Evolutionary conservation across 1,140 invertebrate species (phyloP).

Genomic region (Bombus soroeensis): DNA sequence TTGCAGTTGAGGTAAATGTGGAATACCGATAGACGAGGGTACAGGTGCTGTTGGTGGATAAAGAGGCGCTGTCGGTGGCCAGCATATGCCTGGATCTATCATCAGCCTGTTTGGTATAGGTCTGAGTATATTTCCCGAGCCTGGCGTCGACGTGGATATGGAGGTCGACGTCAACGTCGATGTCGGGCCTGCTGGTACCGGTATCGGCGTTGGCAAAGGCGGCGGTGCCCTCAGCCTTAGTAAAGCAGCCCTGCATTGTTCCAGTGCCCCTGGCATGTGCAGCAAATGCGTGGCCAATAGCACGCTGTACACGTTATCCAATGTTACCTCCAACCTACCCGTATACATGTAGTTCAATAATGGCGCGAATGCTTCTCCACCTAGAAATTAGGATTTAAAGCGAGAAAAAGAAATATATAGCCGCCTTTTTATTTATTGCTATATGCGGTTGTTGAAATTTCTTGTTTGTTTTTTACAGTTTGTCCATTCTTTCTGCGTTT

Average conservation of each 20-base stretch:
- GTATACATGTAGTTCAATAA: slow-evolving; percentile 91
- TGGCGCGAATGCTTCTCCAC: slow-evolving; percentile 88
- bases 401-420: background rate
- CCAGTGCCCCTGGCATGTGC: slow-evolving; percentile 89
- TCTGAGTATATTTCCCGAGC: slow-evolving; percentile 75
- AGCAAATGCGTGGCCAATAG: slow-evolving; percentile 88
- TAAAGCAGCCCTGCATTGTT: slow-evolving; percentile 85
- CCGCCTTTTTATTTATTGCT: too few relatives aligned
- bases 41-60: slow-evolving; percentile 55
- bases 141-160: slow-evolving; percentile 49
- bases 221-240: slow-evolving; percentile 75
- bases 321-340: slow-evolving; percentile 87
- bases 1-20: slow-evolving; percentile 73
- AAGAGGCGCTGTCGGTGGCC: slow-evolving; percentile 70
- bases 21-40: slow-evolving; percentile 65
- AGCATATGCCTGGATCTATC: slow-evolving; percentile 74
- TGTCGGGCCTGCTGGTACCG: slow-evolving; percentile 72
- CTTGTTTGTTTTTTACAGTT: background rate
- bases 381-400: slow-evolving; percentile 49
- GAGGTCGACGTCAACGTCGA: slow-evolving; percentile 45
- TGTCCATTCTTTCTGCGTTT: too few relatives aligned
- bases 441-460: background rate
- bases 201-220: slow-evolving; percentile 79
- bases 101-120: slow-evolving; percentile 79
- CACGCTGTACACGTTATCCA: slow-evolving; percentile 89